These are phyloP conservation scores for Xestobium rufovillosum DNA, from an alignment of 2,888 invertebrate genomes.

Conservation along the genomic window DNA sequence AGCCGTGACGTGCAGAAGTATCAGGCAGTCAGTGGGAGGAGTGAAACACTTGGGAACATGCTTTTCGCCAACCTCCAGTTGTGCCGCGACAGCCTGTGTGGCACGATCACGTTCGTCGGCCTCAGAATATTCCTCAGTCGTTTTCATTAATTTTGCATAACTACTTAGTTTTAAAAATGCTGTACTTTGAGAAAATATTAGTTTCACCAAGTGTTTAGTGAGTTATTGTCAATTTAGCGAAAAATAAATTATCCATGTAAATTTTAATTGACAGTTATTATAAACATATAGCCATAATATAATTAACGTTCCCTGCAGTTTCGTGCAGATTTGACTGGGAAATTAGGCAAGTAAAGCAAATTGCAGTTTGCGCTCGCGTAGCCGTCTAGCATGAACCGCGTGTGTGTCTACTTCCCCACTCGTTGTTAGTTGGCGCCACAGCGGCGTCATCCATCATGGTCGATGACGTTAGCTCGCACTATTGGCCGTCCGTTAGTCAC, in stretches of 20 bases:
- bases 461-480: conserved; percentile 43
- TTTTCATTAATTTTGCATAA: too few species aligned
- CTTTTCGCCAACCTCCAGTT: conserved; percentile 36
- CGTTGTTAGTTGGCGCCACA: conserved; percentile 31
- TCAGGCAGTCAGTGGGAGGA: conserved; percentile 37
- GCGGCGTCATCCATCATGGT: conserved; percentile 54
- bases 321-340: too few species aligned
- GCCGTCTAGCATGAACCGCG: conserved; percentile 23
- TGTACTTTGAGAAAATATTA: too few species aligned
- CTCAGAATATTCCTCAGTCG: too few species aligned
- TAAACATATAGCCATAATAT: too few species aligned
- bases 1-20: conserved; percentile 35
- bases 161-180: too few species aligned
- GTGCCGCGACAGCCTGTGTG: conserved; percentile 28
- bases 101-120: too few species aligned
- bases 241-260: too few species aligned
- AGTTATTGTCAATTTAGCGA: too few species aligned
- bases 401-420: conserved; percentile 25
- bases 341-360: background rate
- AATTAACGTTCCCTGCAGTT: too few species aligned
- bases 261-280: too few species aligned
- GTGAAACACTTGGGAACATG: conserved; percentile 33
- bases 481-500: conserved; percentile 51
- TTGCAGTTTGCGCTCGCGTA: conserved; percentile 2
- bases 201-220: too few species aligned